Base-by-base conservation (phyloP, 2,888 invertebrate genomes). In the Ctenicera cuprea region DNA sequence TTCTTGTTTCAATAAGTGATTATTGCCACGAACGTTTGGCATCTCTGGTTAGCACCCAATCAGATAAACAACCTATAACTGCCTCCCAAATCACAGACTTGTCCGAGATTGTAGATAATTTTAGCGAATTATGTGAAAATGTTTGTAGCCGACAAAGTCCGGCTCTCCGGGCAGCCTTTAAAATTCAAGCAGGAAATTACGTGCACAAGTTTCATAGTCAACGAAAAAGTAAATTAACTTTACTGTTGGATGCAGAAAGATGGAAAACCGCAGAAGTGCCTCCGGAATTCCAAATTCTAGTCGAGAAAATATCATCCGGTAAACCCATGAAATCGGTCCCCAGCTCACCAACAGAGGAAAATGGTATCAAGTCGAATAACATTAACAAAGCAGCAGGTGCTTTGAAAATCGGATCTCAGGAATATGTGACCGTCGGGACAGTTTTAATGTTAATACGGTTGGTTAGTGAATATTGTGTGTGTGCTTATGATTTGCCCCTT, bases 201-300 rank as follows among this genome's bases (percentile, higher is more conserved):
- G 94, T 97, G 64, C 94, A 95, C 83, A 92, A 94, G 82, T 96
- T 99, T 86, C 98, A 99, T 87, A 90, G 92, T 45, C 96, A 97
- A 83, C 90, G 96, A 54, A 95, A 96, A 86, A 92, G 91, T 64
- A 97, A 97, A 86, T 88, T 99, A 66, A 94, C 94, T 48, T 87
- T 95, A 75, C 90, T 97, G 41, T 88, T 99, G 52, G 98, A 98
- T 85, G 92, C 92, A 76, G 99, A 99, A 87, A 89, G 95, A 74
- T 99, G 99, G 99, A 96, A 95, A 83, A 92, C 94, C 80, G 95
- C 97, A 3, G 97, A 97, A 82, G 95, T 98, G 63, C 95, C 97
- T 0, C 89, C 90, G 78, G 95, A 97, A 84, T 94, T 98, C 85
- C 98, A 99, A 87, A 90, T 92, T 79, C 90, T 97, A 74, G 93